A percentile compares a stretch with the other conserved stretches of the same genome.
Evolutionary conservation across 1,140 invertebrate species (phyloP).

Genomic region (Melipona quadrifasciata): DNA sequence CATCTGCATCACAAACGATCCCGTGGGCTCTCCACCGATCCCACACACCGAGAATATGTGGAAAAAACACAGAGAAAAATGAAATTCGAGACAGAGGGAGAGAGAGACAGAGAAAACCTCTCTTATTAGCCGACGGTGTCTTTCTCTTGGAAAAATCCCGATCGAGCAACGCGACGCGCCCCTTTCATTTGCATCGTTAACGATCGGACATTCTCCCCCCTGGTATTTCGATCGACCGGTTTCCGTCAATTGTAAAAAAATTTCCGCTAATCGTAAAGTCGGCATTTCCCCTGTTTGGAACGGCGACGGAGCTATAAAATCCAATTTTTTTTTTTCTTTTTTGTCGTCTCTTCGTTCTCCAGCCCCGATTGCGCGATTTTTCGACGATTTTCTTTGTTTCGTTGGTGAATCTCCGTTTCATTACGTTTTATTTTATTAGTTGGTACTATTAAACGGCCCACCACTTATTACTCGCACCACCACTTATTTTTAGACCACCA

Average conservation of each 20-base stretch:
- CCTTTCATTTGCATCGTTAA: constrained; percentile 44
- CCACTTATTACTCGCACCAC: too few relatives aligned
- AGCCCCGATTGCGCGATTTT: neutral
- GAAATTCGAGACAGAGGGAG: too few relatives aligned
- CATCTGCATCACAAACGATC: constrained; percentile 34
- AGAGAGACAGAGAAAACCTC: constrained; percentile 14
- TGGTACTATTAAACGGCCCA: too few relatives aligned
- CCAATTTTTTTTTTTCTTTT: too few relatives aligned
- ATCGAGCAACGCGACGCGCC: neutral
- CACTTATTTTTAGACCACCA: too few relatives aligned
- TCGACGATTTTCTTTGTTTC: neutral
- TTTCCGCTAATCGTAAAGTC: neutral
- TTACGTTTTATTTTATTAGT: neutral
- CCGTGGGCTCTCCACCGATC: neutral
- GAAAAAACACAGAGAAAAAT: too few relatives aligned
- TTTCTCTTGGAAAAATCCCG: constrained; percentile 8
- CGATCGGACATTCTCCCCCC: constrained; percentile 11
- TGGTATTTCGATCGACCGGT: neutral
- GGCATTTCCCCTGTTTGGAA: neutral
- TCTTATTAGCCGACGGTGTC: neutral
- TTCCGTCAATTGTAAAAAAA: constrained; percentile 12
- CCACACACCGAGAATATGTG: too few relatives aligned
- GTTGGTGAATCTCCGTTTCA: neutral
- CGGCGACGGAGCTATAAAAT: neutral
- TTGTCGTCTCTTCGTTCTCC: neutral